Evolutionary conservation across 2,888 invertebrate species (phyloP).

Genomic region (Protophormia terraenovae): DNA sequence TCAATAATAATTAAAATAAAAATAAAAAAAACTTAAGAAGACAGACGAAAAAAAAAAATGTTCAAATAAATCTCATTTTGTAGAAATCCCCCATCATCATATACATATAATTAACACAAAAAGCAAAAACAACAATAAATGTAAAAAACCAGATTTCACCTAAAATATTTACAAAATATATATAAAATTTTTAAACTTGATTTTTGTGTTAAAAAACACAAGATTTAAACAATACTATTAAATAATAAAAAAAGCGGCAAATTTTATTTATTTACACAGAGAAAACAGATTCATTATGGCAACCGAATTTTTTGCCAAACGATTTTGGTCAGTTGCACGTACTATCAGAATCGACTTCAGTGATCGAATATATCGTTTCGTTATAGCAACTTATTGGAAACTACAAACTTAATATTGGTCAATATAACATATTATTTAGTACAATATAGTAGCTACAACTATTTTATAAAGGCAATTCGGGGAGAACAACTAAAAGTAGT

Average conservation of each 20-base stretch:
- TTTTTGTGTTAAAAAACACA: conserved; percentile 42
- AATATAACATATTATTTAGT: too few species aligned
- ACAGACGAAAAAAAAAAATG: conserved; percentile 6
- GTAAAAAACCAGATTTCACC: conserved; percentile 65
- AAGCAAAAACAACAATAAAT: background rate
- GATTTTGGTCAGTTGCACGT: too few species aligned
- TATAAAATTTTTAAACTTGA: conserved; percentile 49
- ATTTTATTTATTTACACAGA: too few species aligned
- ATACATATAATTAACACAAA: conserved; percentile 72
- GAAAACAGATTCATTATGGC: too few species aligned
- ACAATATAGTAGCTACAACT: too few species aligned
- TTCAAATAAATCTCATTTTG: conserved; percentile 57
- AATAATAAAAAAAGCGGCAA: conserved; percentile 41
- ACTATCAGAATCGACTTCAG: too few species aligned
- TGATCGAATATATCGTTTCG: too few species aligned
- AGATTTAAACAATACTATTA: conserved; percentile 19
- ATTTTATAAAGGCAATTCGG: too few species aligned
- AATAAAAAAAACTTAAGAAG: conserved; percentile 27
- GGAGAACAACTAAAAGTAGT: too few species aligned
- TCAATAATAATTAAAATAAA: conserved; percentile 19
- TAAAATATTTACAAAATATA: conserved; percentile 33
- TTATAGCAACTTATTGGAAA: too few species aligned
- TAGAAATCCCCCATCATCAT: conserved; percentile 56
- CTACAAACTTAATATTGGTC: too few species aligned
- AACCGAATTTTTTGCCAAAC: too few species aligned